Evolutionary conservation across 2,797 vertebrate species (phyloP).

Genomic region (Nannoperca australis): DNA sequence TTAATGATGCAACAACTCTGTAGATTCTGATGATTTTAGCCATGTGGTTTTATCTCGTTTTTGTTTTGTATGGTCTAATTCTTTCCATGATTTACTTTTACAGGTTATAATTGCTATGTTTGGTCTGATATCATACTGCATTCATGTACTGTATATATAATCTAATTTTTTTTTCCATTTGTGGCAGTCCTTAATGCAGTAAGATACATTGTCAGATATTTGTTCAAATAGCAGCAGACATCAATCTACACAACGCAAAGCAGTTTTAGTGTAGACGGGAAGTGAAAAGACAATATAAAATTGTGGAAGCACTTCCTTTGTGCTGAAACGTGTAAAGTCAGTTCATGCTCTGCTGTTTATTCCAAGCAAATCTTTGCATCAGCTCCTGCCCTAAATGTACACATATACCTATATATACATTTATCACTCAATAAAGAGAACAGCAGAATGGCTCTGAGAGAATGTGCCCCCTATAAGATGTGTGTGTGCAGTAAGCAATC

Average conservation of each 20-base stretch:
- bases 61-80: not conserved
- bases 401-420: not conserved
- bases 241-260: no score
- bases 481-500: not conserved
- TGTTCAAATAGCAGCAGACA: no score
- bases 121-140: no score
- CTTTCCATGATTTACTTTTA: not conserved
- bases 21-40: not conserved
- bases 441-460: not conserved
- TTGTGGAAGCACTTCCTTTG: no score
- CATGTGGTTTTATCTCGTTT: not conserved
- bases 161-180: no score
- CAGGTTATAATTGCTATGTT: not conserved
- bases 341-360: not conserved
- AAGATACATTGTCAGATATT: no score
- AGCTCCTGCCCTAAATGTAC: not conserved
- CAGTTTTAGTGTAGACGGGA: no score
- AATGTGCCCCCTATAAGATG: not conserved
- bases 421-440: no score
- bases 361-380: constrained; percentile 7
- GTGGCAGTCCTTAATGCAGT: no score
- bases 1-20: not conserved
- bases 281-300: no score
- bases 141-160: no score
- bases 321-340: not conserved